phyloP scores from a whole-genome alignment of 2,888 invertebrate genomes.

The Dichetophora obliterata region DNA sequence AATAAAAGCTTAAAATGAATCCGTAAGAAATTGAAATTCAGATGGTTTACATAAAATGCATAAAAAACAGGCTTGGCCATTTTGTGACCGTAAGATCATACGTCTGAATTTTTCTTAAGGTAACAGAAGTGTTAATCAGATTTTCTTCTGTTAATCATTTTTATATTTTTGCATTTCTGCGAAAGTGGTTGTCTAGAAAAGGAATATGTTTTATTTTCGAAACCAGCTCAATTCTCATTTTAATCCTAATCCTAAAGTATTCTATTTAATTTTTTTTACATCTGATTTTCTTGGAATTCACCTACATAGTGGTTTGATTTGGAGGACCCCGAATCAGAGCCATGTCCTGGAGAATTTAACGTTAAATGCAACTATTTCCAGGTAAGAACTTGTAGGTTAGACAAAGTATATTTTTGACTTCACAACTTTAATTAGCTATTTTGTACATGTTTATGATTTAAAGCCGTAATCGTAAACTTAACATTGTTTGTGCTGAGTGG shows the following conservation, averaged over 20 bases:
- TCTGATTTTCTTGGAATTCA: not conserved
- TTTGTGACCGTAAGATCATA: no score
- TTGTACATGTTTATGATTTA: no score
- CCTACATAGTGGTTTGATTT: constrained; percentile 82
- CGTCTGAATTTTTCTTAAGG: no score
- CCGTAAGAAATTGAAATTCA: no score
- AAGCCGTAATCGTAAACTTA: no score
- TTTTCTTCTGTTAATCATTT: not conserved
- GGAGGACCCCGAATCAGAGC: constrained; percentile 82
- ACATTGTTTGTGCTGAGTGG: no score
- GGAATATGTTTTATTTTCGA: not conserved
- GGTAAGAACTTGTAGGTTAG: constrained; percentile 54
- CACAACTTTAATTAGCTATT: no score
- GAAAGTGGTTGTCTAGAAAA: not conserved
- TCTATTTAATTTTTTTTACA: not conserved
- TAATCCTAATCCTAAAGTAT: not conserved
- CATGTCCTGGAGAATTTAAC: constrained; percentile 81
- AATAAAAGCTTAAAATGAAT: not conserved
- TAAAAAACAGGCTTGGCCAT: no score
- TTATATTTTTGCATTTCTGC: not conserved
- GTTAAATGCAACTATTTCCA: constrained; percentile 75
- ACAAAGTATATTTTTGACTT: no score
- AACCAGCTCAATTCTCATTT: not conserved
- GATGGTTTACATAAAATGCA: no score
- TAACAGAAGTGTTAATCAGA: no score